Conservation (phyloP, 2,797 vertebrate genomes). For the Karalla daura region DNA sequence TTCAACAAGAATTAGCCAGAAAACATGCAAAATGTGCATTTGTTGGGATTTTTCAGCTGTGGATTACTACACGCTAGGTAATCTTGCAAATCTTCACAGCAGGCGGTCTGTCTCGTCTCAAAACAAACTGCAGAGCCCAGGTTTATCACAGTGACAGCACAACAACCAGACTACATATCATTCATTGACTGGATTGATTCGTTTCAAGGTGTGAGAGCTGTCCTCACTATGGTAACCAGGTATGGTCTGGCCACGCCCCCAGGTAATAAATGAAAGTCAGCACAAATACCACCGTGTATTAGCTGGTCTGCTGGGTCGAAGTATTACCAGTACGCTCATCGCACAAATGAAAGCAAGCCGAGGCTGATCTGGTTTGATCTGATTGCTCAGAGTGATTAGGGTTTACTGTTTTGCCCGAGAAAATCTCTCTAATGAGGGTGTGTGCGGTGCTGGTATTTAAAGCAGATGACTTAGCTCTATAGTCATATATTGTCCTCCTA, state of each 20-base stretch:
- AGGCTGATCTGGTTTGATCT: slow-evolving; percentile 57
- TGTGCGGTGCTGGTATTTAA: slow-evolving; percentile 43
- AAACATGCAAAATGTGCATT: neutral
- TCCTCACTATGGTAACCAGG: too few species aligned
- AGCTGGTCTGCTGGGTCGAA: neutral
- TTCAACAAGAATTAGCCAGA: too few species aligned
- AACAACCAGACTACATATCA: neutral
- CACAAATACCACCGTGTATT: slow-evolving; percentile 5
- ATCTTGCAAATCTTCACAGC: neutral
- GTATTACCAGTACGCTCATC: slow-evolving; percentile 1
- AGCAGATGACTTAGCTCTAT: slow-evolving; percentile 26
- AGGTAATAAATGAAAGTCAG: slow-evolving; percentile 25
- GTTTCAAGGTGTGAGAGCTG: neutral
- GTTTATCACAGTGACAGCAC: slow-evolving; percentile 2
- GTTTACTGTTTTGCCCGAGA: slow-evolving; percentile 49
- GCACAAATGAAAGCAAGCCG: slow-evolving; percentile 5
- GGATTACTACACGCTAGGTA: neutral
- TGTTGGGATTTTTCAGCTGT: neutral
- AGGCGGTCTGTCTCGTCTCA: neutral
- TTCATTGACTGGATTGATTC: neutral
- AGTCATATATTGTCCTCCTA: slow-evolving; percentile 37
- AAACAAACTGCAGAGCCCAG: neutral
- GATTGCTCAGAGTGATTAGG: slow-evolving; percentile 60
- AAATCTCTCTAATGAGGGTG: slow-evolving; percentile 62
- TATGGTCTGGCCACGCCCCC: neutral